Evolutionary conservation across 2,888 invertebrate genomes (phyloP).

Genomic region (Nemurella pictetii): DNA sequence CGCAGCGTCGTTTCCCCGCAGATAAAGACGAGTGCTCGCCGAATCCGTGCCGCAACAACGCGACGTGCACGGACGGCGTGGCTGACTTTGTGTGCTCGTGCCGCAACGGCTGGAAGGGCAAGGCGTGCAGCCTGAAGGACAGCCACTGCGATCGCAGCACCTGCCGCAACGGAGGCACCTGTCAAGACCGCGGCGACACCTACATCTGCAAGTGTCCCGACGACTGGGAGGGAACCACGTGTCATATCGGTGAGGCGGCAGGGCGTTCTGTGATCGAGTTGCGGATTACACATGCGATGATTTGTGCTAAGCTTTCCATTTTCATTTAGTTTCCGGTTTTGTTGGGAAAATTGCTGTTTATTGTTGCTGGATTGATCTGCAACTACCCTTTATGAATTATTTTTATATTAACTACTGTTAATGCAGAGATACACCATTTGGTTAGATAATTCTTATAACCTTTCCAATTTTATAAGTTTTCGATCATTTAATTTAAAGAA

Average conservation of each 20-base stretch:
- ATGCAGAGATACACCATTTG: too few relatives aligned
- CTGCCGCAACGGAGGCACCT: slow-evolving; percentile 65
- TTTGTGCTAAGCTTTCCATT: too few relatives aligned
- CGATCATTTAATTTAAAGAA: too few relatives aligned
- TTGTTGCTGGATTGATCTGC: too few relatives aligned
- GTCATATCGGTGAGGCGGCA: slow-evolving; percentile 56
- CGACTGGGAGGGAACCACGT: slow-evolving; percentile 63
- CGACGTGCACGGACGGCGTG: slow-evolving; percentile 78
- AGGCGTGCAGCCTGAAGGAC: slow-evolving; percentile 60
- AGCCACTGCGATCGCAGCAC: slow-evolving; percentile 64
- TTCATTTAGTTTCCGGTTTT: too few relatives aligned
- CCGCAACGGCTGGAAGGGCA: slow-evolving; percentile 83
- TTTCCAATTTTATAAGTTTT: too few relatives aligned
- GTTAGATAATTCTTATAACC: too few relatives aligned
- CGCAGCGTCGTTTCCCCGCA: slow-evolving; percentile 47
- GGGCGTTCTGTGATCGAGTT: too few relatives aligned
- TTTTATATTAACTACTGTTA: too few relatives aligned
- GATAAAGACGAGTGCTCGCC: slow-evolving; percentile 78
- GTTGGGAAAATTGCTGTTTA: too few relatives aligned
- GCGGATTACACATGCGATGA: too few relatives aligned
- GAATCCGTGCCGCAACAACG: slow-evolving; percentile 76
- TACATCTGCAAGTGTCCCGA: slow-evolving; percentile 65
- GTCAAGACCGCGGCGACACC: slow-evolving; percentile 63
- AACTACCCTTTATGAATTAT: too few relatives aligned
- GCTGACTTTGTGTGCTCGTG: slow-evolving; percentile 84